Conservation (phyloP, 2,113 vertebrate species). For the Octodon degus region DNA sequence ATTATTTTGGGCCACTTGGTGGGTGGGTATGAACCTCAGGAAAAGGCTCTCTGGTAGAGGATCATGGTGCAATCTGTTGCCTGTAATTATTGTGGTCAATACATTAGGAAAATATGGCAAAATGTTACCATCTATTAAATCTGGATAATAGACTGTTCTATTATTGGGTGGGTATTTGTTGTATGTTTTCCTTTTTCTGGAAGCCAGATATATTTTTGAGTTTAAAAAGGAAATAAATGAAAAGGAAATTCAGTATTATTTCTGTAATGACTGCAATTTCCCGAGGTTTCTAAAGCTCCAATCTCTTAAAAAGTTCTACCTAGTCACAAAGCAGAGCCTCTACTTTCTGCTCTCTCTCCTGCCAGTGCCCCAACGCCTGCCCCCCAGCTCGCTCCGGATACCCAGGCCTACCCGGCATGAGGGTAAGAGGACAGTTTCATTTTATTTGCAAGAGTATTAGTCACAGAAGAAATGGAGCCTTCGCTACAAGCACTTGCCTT, state of each 20-base stretch:
- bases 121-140: constrained; percentile 51
- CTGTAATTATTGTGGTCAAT: not conserved
- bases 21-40: not conserved
- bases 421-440: constrained; percentile 87
- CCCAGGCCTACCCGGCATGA: constrained; percentile 97
- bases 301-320: not conserved
- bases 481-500: not conserved
- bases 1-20: not conserved
- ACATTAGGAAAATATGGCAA: constrained; percentile 33
- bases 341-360: not conserved
- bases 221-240: constrained; percentile 41
- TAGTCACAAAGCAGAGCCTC: not conserved
- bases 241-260: not conserved
- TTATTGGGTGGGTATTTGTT: not conserved
- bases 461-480: not conserved
- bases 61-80: not conserved
- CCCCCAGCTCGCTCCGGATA: constrained; percentile 92
- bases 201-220: constrained; percentile 16
- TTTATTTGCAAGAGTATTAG: not conserved
- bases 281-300: not conserved
- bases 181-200: not conserved
- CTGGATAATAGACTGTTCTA: not conserved
- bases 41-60: no score
- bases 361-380: constrained; percentile 95
- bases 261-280: not conserved